Base-by-base conservation (phyloP, 1,140 invertebrate species). In the Oedothorax gibbosus region DNA sequence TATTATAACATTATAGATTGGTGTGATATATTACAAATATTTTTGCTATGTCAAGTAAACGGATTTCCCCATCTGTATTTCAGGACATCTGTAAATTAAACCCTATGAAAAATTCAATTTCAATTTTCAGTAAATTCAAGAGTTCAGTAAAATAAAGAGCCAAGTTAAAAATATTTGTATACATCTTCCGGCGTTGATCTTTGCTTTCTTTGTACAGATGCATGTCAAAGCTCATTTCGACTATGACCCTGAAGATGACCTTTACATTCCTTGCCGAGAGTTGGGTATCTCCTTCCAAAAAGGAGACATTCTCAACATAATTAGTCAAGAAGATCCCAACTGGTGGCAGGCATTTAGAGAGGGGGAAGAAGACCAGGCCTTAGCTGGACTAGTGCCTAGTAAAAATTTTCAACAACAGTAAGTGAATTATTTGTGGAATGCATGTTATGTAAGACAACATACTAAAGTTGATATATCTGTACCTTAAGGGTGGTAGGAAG, bases 241-340 rank as follows among this genome's bases (percentile, higher is more conserved):
- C 91, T 99, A 99, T 90, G 98, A 99, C 89, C 98, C 98, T 0
- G 97, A 99, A 89, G 98, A 99, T 88, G 98, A 99, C 91, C 93
- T 97, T 85, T 99, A 99, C 90, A 98, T 99, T 88, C 98, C 98
- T 2, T 99, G 98, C 91, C 92, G 96, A 87, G 98, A 99, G 90
- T 91, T 99, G 75, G 98, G 96, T 87, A 95, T 98, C 86, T 96
- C 95, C 68, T 92, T 92, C 82, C 93, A 95, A 88, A 96, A 96
- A 91, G 96, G 96, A 49, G 98, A 99, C 89, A 96, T 99, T 12
- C 91, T 99, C 35, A 98, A 99, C 91, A 96, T 99, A 21, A 98
- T 99, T 88, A 96, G 95, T 88, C 90, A 90, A 82, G 88, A 90
- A 49, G 91, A 92, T 87, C 72, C 88, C 14, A 89, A 89, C 83